Evolutionary conservation across 2,113 vertebrate species (phyloP).

Genomic region (Tragelaphus imberbis): DNA sequence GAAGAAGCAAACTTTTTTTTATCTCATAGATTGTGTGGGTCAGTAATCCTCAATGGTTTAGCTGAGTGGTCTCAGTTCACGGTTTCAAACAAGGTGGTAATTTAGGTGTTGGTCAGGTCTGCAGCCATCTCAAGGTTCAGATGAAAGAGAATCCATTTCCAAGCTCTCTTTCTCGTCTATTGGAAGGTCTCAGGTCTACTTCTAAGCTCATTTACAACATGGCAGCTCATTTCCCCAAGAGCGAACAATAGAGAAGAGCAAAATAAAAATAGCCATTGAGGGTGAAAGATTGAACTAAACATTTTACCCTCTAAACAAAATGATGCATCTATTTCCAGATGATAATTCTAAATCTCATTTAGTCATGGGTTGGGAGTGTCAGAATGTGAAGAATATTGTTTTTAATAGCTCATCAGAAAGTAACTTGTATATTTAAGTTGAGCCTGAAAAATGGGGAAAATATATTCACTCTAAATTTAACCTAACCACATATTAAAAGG

Average conservation of each 20-base stretch:
- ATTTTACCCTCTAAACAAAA: neutral
- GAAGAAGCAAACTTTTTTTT: neutral
- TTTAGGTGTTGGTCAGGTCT: neutral
- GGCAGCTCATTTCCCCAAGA: neutral
- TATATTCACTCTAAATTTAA: neutral
- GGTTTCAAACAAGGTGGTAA: neutral
- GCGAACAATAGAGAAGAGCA: neutral
- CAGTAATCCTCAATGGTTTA: neutral
- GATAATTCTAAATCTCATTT: neutral
- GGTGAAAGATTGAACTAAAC: neutral
- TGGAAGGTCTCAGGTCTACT: neutral
- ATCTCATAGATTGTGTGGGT: neutral
- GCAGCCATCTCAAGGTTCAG: neutral
- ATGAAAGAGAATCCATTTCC: neutral
- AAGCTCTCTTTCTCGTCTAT: neutral
- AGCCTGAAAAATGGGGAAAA: neutral
- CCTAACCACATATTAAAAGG: neutral
- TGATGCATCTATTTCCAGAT: neutral
- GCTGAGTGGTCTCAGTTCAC: neutral
- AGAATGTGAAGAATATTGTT: neutral
- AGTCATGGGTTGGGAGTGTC: neutral
- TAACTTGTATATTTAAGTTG: neutral
- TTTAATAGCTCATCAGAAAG: slow-evolving; percentile 4
- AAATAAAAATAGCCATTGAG: neutral
- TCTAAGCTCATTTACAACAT: neutral